Evolutionary conservation across 2,797 vertebrate genomes (phyloP).

Genomic region (Hafferia zeledoni): DNA sequence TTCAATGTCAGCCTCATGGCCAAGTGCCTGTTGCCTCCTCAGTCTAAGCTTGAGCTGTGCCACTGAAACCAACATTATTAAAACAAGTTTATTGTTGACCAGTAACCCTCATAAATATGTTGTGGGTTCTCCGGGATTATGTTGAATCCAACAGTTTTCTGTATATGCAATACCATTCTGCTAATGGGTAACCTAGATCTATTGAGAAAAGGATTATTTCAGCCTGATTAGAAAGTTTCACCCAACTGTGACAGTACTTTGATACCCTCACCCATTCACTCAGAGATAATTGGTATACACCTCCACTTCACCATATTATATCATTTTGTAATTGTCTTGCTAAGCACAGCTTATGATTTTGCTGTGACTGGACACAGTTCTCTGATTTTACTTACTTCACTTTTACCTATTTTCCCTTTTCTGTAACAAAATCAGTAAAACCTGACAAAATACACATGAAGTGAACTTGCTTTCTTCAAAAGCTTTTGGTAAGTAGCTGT

Average conservation of each 20-base stretch:
- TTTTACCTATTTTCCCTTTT: neutral
- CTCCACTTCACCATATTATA: neutral
- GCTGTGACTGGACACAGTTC: neutral
- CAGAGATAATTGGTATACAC: neutral
- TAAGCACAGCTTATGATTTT: neutral
- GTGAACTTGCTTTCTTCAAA: neutral
- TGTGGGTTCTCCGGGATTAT: neutral
- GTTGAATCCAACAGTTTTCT: accelerated
- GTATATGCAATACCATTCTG: neutral
- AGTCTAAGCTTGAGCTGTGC: neutral
- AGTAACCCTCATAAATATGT: neutral
- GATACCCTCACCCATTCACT: neutral
- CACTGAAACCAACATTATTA: neutral
- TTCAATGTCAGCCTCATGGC: accelerated
- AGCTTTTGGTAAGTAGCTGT: neutral
- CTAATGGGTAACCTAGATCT: neutral
- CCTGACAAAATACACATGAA: neutral
- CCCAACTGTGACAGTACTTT: neutral
- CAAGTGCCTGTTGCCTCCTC: neutral
- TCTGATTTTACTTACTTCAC: neutral
- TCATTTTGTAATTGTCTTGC: neutral
- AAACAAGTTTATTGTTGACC: neutral
- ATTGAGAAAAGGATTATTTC: neutral
- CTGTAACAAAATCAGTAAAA: neutral
- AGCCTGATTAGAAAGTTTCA: neutral